Evolutionary conservation across 2,888 invertebrate species (phyloP), one percentile per base, ranked within the genome.

Genomic region (Ligdia adustata): DNA sequence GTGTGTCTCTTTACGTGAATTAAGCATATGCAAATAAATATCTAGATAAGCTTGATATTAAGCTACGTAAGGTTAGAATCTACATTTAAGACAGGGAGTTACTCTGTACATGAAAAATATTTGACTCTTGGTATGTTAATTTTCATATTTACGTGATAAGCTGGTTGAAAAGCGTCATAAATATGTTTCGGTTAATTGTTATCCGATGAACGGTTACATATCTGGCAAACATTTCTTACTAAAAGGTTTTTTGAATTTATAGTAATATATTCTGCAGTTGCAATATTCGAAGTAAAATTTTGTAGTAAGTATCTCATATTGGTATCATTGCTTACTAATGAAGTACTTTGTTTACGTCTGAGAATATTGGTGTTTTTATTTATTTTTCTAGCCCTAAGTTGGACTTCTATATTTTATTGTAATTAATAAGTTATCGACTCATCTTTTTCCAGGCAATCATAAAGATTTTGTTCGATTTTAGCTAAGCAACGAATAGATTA

Each of bases 51-150:
- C 57, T 66, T 73, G 72, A 67, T 70, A 75, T 73, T 76, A 22
- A 56, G 45, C 24, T 42, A 33, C 27, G 41, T 77, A 79, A 82
- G 83, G 78, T 64, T 68, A 62, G 52, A 67, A 54, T 69, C 60
- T 70, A 63, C 70, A 60, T 62, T 61, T 53, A 53, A 62, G 66
- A 61, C 65, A 64, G 64, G 60, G 70, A 71, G 61, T 64, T 62
- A 67, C n/a, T n/a, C n/a, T n/a, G n/a, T n/a, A n/a, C n/a, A n/a
- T n/a, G n/a, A n/a, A n/a, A 76, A 75, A 72, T 71, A 75, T 75
- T 66, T 60, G 46, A 55, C 57, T 61, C 57, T 7, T 54, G 57
- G 52, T 57, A 72, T 71, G 67, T 62, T 70, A 71, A 75, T 76
- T 54, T 52, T 38, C 43, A 64, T 64, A 69, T 70, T 68, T 57